Base-by-base conservation (phyloP, 2,797 vertebrate genomes). In the Pelochelys cantorii region DNA sequence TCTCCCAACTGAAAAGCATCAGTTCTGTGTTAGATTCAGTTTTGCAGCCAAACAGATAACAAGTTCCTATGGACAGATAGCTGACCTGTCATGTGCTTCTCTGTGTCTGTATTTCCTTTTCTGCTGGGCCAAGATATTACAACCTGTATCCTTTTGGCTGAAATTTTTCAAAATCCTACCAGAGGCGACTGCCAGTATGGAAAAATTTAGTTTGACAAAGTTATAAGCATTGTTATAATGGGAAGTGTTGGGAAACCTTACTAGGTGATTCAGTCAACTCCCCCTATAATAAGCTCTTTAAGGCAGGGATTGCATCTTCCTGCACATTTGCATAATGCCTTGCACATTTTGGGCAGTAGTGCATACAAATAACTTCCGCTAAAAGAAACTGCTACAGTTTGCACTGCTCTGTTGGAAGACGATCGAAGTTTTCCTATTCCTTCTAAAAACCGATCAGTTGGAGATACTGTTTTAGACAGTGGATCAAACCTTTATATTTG, bases 281-380 rank as follows among this genome's bases (percentile, higher is more conserved):
- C 17, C n/a, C 18, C 65, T 71, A 34, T 71, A 71, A 34, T 34
- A 34, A 71, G 15, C 7, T 71, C n/a, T 17, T 71, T 60, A 27
- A 60, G 12, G 88, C 15, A 68, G 29, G 15, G 5, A 3, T 75
- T 83, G 13, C 52, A 10, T 23, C 31, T 1, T 68, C 59, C 27
- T 60, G 29, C 11, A 1, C 75, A 34, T 88, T 78, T 82, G 5
- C 68, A 20, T 3, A 81, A 11, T 52, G 13, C 2, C 91, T 91
- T 88, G 15, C 1, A 14, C 2, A 2, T 84, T 71, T 0, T 0
- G 29, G 3, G 2, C 60, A 75, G 82, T 54, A 60, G 27, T 60
- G 59, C 27, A 60, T 29, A 13, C 25, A 29, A 12, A 60, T 27
- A 81, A 22, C 54, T 11, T 79, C 31, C 52, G 65, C 87, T 17